phyloP scores from a whole-genome alignment of 2,113 vertebrate species.

The Carettochelys insculpta region DNA sequence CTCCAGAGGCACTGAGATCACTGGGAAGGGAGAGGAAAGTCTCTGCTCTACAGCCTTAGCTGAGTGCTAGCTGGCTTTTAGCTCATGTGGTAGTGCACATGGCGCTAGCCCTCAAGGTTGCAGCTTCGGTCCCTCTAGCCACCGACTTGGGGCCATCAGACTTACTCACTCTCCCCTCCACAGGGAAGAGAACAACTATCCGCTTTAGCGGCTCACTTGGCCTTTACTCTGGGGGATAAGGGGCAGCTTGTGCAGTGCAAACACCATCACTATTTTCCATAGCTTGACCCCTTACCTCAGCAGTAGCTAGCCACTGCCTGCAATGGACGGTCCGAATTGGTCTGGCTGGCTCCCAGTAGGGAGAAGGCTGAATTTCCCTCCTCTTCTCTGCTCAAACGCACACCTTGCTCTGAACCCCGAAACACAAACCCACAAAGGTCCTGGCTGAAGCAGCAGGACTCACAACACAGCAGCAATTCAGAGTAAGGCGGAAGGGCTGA shows the following conservation, averaged over 20 bases:
- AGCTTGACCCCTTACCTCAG: not conserved
- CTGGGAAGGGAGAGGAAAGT: no score
- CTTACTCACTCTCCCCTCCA: not conserved
- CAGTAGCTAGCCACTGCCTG: not conserved
- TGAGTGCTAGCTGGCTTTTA: no score
- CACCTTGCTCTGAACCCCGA: not conserved
- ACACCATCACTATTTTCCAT: fast-evolving
- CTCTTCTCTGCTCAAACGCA: not conserved
- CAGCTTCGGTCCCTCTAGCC: no score
- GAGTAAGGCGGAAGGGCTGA: not conserved
- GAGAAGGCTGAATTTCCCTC: not conserved
- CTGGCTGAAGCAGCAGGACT: not conserved
- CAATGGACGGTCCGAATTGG: not conserved
- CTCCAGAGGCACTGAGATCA: no score
- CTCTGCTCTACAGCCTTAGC: no score
- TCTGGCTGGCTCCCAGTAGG: not conserved
- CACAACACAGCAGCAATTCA: not conserved
- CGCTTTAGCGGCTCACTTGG: not conserved
- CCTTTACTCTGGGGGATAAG: not conserved
- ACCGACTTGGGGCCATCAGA: no score
- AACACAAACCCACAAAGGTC: not conserved
- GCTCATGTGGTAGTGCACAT: no score
- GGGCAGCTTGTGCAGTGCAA: not conserved
- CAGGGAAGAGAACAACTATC: not conserved
- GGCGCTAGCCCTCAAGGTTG: no score